Evolutionary conservation across 2,888 invertebrate species (phyloP), one percentile per base, ranked within the genome.

Genomic region (Bombylius discolor): DNA sequence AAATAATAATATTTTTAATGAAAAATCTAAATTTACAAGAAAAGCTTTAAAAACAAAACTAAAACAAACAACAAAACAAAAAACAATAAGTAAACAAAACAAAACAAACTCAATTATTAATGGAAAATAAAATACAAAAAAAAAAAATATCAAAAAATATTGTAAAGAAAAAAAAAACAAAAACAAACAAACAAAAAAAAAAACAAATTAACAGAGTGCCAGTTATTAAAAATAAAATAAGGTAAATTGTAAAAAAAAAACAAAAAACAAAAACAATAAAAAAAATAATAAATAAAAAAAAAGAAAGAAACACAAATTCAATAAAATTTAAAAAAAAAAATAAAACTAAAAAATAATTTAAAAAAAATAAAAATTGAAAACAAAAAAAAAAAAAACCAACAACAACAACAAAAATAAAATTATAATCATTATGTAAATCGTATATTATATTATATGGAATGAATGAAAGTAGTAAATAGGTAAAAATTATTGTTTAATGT

Each of bases 221-320:
- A 23, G 23, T 23, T 23, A 23, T 23, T 23, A 23, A 23, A 55
- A 58, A 56, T 57, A 46, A 59, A 56, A 57, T 47, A 59, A 57
- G 54, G 23, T 23, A 61, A 62, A 61, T 60, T 52, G 32, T 56
- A 52, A 57, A 53, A 54, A 52, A 58, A 53, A 56, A 53, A 59
- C 60, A 62, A 63, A 64, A 62, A 64, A 60, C 62, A 47, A 14
- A 52, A 58, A 44, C 49, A 58, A 46, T n/a, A 36, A 36, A 14
- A 49, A 58, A 52, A 58, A 57, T 54, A 55, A 56, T 56, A 58
- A 49, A 36, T 56, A 55, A 59, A 55, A n/a, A 56, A 58, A 58
- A 56, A 51, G 45, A 59, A 52, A 53, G 56, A 56, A 51, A 50
- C 39, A 23, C 23, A 23, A 23, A 23, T 23, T 23, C 23, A 23